phyloP scores from a whole-genome alignment of 2,797 vertebrate species.

The Percopsis omiscomaycus region DNA sequence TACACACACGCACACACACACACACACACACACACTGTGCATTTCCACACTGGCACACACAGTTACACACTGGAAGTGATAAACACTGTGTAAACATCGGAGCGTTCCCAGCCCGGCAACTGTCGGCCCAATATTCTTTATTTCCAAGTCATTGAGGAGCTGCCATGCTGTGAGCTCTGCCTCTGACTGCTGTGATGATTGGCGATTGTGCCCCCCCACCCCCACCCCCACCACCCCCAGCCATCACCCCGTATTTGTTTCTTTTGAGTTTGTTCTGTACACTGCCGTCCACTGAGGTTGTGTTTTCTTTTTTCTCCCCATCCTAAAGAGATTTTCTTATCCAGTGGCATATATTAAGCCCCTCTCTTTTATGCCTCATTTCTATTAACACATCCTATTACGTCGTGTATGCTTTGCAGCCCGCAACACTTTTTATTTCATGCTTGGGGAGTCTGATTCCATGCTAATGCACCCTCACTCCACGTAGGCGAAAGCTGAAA shows the following conservation, averaged over 20 bases:
- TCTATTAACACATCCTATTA: constrained; percentile 72
- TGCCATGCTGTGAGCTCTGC: constrained; percentile 39
- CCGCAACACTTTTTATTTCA: constrained; percentile 59
- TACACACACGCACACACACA: constrained; percentile 12
- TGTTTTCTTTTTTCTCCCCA: constrained; percentile 42
- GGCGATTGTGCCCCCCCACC: constrained; percentile 51
- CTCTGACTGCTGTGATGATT: constrained; percentile 56
- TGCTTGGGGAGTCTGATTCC: constrained; percentile 52
- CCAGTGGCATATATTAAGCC: constrained; percentile 64
- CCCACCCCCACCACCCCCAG: no score
- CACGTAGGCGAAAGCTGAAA: constrained; percentile 46
- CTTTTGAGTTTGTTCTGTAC: constrained; percentile 62
- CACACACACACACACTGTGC: constrained; percentile 1
- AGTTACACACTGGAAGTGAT: constrained; percentile 35
- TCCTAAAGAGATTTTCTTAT: constrained; percentile 67
- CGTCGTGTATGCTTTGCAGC: constrained; percentile 55
- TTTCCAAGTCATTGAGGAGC: constrained; percentile 65
- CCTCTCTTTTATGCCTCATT: constrained; percentile 64
- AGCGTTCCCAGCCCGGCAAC: constrained; percentile 20
- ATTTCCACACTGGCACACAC: neutral
- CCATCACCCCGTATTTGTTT: constrained; percentile 50
- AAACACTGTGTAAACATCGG: constrained; percentile 30
- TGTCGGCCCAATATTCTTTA: constrained; percentile 47
- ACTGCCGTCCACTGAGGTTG: constrained; percentile 52
- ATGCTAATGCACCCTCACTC: constrained; percentile 46